Base-by-base conservation (phyloP, 2,797 vertebrate genomes). In the Muscicapa striata region DNA sequence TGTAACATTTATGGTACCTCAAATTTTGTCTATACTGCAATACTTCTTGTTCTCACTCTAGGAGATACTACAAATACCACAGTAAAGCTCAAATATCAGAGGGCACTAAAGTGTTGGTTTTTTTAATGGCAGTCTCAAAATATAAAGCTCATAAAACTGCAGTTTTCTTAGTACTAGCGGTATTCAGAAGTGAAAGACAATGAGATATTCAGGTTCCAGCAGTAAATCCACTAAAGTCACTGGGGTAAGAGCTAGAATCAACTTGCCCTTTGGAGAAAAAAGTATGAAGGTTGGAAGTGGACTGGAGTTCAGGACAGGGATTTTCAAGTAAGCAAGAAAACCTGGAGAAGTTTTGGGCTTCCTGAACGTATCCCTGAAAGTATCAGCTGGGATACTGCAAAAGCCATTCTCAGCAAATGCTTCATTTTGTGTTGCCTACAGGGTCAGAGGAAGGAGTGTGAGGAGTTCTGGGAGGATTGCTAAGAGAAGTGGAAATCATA, bases 1-100 rank as follows among this genome's bases (percentile, higher is more conserved):
- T 66, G 57, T 82, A 91, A 89, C 26, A 45, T 87, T 93, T 93
- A 92, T 0, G 0, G 54, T 84, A 90, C 57, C 84, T 93, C 84
- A 84, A 46, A 79, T 74, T 88, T 93, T 87, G 40, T 87, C 87
- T 61, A 92, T 69, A 87, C 68, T 80, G 46, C 19, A 82, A 64
- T 94, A 73, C 70, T 87, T 77, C 59, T 83, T 96, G 49, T 75
- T 95, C 79, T 94, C 20, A 7, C 55, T 54, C 11, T 41, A 73
- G 77, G 51, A 90, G 49, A 63, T 75, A 89, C 93, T 86, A 70
- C 75, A 81, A 90, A 94, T 85, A 93, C 89, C 92, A 88, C 55
- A 86, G 78, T 87, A 93, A 95, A 92, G 30, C 49, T 87, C 90
- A 96, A 94, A 79, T 95, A 93, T 78, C 75, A 90, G 49, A 93